Evolutionary conservation across 64 coral and sea anemone genomes (phyloP).

Genomic region (Porites lutea): DNA sequence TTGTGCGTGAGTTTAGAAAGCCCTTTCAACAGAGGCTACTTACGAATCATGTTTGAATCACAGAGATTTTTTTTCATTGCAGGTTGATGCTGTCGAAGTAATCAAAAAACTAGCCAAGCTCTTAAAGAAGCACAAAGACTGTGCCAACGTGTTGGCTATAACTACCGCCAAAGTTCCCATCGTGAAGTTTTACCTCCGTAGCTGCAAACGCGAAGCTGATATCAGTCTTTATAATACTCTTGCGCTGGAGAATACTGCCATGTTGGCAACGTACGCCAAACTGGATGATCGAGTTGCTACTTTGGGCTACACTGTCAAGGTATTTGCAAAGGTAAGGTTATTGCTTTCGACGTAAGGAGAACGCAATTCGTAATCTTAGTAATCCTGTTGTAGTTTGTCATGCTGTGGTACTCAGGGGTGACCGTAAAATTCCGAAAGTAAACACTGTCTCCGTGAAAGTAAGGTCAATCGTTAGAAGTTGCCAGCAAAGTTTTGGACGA

Average conservation of each 20-base stretch:
- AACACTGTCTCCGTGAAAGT: no score
- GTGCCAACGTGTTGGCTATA: conserved; percentile 74
- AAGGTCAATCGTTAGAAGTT: no score
- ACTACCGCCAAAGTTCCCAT: conserved; percentile 99
- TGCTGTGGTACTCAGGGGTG: no score
- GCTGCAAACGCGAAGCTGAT: conserved; percentile 83
- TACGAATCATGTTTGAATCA: not conserved
- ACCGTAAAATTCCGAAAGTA: no score
- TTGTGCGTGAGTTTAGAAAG: no score
- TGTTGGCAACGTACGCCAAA: conserved; percentile 84
- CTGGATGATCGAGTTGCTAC: conserved; percentile 82
- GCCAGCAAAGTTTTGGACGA: no score
- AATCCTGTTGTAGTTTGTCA: no score
- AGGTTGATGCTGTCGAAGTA: conserved; percentile 61
- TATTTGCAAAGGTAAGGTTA: conserved; percentile 94
- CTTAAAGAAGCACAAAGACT: conserved; percentile 82
- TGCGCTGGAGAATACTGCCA: conserved; percentile 86
- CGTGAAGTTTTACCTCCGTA: conserved; percentile 92
- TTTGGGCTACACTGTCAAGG: conserved; percentile 89
- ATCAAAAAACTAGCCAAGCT: conserved; percentile 71
- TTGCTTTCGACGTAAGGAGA: no score
- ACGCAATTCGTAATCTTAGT: no score
- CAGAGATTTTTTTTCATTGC: not conserved
- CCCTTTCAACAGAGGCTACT: no score
- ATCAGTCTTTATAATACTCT: conserved; percentile 96